phyloP scores from a whole-genome alignment of 2,113 vertebrate genomes.

The Hippocampus zosterae region DNA sequence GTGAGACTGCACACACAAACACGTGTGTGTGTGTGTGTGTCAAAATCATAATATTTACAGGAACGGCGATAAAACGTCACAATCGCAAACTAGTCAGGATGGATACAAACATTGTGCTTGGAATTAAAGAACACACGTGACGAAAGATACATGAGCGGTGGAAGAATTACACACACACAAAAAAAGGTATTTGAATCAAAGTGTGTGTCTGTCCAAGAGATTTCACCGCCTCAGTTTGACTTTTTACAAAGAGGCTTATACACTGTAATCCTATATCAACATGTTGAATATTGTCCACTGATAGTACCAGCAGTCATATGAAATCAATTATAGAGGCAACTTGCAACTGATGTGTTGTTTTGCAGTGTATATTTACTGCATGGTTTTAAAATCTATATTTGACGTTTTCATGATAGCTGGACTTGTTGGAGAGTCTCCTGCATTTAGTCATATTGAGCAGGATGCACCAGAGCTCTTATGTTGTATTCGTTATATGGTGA shows the following conservation, averaged over 20 bases:
- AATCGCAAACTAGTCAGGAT: neutral
- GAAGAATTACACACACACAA: neutral
- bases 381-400: neutral
- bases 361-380: neutral
- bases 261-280: constrained; percentile 35
- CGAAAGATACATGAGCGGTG: constrained; percentile 42
- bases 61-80: neutral
- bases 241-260: constrained; percentile 50
- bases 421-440: constrained; percentile 39
- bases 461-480: neutral
- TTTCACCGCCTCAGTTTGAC: constrained; percentile 35
- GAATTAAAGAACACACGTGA: constrained; percentile 31
- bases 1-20: constrained; percentile 65
- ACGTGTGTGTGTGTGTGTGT: constrained; percentile 1
- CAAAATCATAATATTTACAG: neutral
- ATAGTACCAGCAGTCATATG: neutral
- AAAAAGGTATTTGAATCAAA: neutral
- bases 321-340: too few species aligned
- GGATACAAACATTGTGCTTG: constrained; percentile 31
- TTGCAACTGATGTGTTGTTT: neutral
- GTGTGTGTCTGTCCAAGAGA: neutral
- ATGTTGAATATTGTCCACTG: neutral
- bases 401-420: neutral
- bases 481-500: too few species aligned
- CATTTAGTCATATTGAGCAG: neutral